Conservation (phyloP, 2,797 vertebrate genomes). For the Siniperca scherzeri region DNA sequence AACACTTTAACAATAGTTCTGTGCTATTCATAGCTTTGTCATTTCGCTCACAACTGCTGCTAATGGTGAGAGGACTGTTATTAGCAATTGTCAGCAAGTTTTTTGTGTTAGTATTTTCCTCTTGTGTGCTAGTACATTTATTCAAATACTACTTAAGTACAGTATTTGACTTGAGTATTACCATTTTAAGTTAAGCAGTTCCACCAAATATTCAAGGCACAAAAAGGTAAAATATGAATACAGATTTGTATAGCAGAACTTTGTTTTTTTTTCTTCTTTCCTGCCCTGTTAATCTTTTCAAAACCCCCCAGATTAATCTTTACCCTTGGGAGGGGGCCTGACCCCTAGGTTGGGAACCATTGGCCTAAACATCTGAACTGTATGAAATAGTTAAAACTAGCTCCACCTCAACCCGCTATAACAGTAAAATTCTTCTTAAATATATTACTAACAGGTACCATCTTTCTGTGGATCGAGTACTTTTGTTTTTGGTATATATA, state of each 20-base stretch:
- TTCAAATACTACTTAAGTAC: background rate
- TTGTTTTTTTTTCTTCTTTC: background rate
- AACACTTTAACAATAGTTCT: conserved; percentile 22
- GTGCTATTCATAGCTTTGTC: conserved; percentile 29
- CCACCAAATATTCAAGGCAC: background rate
- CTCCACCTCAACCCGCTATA: background rate
- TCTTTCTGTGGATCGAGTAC: background rate
- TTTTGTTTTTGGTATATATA: background rate
- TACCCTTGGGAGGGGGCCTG: background rate
- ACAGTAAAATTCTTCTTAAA: background rate
- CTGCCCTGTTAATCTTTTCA: background rate
- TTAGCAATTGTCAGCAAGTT: conserved; percentile 5
- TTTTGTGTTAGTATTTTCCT: background rate
- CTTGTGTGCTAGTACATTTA: background rate
- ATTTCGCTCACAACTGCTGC: background rate
- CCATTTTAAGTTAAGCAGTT: background rate
- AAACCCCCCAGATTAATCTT: background rate
- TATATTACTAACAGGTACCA: background rate
- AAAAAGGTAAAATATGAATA: background rate
- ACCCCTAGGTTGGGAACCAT: background rate
- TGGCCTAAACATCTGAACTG: background rate
- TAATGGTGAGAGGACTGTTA: background rate
- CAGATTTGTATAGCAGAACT: background rate
- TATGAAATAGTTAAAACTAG: background rate
- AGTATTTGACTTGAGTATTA: background rate